phyloP scores from a whole-genome alignment of 2,797 vertebrate species.

The Falco biarmicus region DNA sequence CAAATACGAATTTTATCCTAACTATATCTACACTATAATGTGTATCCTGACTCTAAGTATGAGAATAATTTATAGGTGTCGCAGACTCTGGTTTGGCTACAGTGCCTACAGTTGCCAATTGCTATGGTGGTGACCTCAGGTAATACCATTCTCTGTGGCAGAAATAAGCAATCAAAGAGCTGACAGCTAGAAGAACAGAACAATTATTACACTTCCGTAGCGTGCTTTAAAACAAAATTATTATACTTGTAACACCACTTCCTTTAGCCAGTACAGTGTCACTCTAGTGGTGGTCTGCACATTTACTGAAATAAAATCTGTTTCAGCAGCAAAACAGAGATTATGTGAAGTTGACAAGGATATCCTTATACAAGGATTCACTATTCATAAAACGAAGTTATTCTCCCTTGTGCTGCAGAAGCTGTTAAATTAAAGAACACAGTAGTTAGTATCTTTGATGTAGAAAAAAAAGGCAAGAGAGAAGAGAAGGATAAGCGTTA shows the following conservation, averaged over 20 bases:
- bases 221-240: background rate
- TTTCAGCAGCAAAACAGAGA: conserved; percentile 34
- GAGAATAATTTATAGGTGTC: background rate
- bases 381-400: conserved; percentile 59
- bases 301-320: conserved; percentile 20
- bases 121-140: background rate
- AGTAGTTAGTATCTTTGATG: conserved; percentile 63
- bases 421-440: conserved; percentile 71
- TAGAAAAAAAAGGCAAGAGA: conserved; percentile 36
- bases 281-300: background rate
- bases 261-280: background rate
- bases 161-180: background rate
- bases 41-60: background rate
- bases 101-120: background rate
- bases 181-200: background rate
- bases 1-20: background rate
- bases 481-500: conserved; percentile 30
- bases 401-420: conserved; percentile 52
- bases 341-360: conserved; percentile 6
- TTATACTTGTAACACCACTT: background rate
- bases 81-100: background rate
- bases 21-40: background rate
- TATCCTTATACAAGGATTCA: conserved; percentile 2
- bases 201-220: background rate
- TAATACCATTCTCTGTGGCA: background rate